Percentiles rank a stretch among this genome's conserved stretches.
Evolutionary conservation across 23 tunicate genomes (phyloP).

Genomic region (Ascidia mentula): DNA sequence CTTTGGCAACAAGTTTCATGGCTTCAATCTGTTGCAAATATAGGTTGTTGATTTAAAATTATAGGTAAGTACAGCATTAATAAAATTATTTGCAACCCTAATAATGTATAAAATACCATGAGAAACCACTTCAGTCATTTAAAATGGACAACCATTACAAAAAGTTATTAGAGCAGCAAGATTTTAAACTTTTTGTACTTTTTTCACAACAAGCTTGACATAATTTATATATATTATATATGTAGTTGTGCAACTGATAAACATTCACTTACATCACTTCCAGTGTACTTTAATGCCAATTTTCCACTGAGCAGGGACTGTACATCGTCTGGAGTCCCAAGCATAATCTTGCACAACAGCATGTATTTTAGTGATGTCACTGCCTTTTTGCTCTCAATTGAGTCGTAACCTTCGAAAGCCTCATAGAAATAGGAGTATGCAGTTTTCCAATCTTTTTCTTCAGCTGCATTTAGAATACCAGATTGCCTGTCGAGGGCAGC

Average conservation of each 20-base stretch:
- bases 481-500: slow-evolving; percentile 97
- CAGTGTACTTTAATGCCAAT: slow-evolving; percentile 90
- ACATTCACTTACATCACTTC: slow-evolving; percentile 69
- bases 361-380: slow-evolving; percentile 88
- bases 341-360: slow-evolving; percentile 86
- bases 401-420: slow-evolving; percentile 98
- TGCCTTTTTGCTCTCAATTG: slow-evolving; percentile 94
- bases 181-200: too few relatives aligned
- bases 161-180: too few relatives aligned
- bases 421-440: slow-evolving; percentile 99
- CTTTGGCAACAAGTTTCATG: slow-evolving; percentile 91
- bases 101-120: too few relatives aligned
- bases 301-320: slow-evolving; percentile 89
- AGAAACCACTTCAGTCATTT: too few relatives aligned
- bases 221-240: too few relatives aligned
- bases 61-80: too few relatives aligned
- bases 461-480: slow-evolving; percentile 98
- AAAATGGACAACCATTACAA: too few relatives aligned
- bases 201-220: too few relatives aligned
- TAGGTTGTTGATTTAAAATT: too few relatives aligned
- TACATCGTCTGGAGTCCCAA: slow-evolving; percentile 82
- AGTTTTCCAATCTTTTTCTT: slow-evolving; percentile 98
- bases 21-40: slow-evolving; percentile 90
- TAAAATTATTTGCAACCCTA: too few relatives aligned
- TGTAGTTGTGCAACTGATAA: too few relatives aligned